Conservation (phyloP, 2,113 vertebrate genomes). For the Talpa occidentalis region DNA sequence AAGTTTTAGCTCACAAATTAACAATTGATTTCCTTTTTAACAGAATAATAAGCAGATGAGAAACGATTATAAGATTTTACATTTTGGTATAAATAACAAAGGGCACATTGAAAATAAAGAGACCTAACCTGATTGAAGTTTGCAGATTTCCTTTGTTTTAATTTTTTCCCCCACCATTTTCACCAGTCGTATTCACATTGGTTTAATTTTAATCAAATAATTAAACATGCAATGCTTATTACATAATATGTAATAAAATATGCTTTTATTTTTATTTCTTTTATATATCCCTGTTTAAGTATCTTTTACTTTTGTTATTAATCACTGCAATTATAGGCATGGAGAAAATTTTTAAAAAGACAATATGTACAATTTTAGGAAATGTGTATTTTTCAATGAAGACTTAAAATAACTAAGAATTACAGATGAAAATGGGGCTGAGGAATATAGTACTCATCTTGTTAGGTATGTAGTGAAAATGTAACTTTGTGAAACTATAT, state of each 20-base stretch:
- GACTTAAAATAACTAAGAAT: constrained; percentile 70
- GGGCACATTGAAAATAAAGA: constrained; percentile 1
- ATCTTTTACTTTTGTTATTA: constrained; percentile 78
- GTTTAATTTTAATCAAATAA: constrained; percentile 83
- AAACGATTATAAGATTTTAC: background rate
- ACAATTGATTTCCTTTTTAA: constrained; percentile 60
- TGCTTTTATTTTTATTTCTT: constrained; percentile 79
- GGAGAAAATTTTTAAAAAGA: constrained; percentile 63
- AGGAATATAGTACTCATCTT: constrained; percentile 52
- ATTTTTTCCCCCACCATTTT: constrained; percentile 63
- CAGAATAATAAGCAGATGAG: constrained; percentile 57
- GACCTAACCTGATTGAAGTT: background rate
- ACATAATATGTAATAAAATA: too few relatives aligned
- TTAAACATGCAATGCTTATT: constrained; percentile 72
- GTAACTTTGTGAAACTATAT: background rate
- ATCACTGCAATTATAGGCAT: constrained; percentile 74
- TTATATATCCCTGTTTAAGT: constrained; percentile 82
- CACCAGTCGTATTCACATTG: constrained; percentile 82
- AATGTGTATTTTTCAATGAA: constrained; percentile 69
- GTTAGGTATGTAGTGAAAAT: constrained; percentile 19
- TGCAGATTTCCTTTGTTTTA: constrained; percentile 67
- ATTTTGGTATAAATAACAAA: background rate
- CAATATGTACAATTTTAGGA: constrained; percentile 74
- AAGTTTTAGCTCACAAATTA: constrained; percentile 72
- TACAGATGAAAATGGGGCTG: constrained; percentile 60